Conservation (phyloP, 1,140 invertebrate genomes). For the Epicauta chinensis region DNA sequence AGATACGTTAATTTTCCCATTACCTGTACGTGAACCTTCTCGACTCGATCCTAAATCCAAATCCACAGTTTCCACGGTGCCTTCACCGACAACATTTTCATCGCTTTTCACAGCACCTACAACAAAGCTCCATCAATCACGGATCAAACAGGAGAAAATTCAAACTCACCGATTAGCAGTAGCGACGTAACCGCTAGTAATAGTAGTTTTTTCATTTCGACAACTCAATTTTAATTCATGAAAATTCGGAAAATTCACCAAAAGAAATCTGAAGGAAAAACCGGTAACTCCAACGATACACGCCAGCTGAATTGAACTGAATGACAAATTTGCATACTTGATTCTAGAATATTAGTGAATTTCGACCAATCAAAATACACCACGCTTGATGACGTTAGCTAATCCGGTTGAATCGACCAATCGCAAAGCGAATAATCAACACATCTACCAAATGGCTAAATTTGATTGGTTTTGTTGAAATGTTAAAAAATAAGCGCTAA, state of each 20-base stretch:
- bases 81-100: slow-evolving; percentile 38
- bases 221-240: not conserved
- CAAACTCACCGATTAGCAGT: slow-evolving; percentile 48
- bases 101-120: slow-evolving; percentile 29
- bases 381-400: slow-evolving; percentile 26
- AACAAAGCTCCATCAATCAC: no score
- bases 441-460: slow-evolving; percentile 24
- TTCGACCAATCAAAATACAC: slow-evolving; percentile 31
- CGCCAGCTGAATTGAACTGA: slow-evolving; percentile 10
- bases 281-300: not conserved
- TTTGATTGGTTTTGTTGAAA: slow-evolving; percentile 16
- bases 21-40: slow-evolving; percentile 80
- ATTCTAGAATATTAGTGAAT: slow-evolving; percentile 9
- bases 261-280: no score
- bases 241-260: slow-evolving; percentile 1
- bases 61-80: slow-evolving; percentile 55
- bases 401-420: slow-evolving; percentile 14
- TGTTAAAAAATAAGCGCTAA: not conserved
- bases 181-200: slow-evolving; percentile 45
- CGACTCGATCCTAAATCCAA: slow-evolving; percentile 69
- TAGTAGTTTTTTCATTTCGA: slow-evolving; percentile 51
- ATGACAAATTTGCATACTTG: not conserved
- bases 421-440: slow-evolving; percentile 12
- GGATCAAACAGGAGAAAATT: slow-evolving; percentile 19
- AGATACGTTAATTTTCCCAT: slow-evolving; percentile 35